Percentiles rank a stretch among this genome's conserved stretches.
Conservation (phyloP, 2,113 vertebrate species). For the Anas platyrhynchos region DNA sequence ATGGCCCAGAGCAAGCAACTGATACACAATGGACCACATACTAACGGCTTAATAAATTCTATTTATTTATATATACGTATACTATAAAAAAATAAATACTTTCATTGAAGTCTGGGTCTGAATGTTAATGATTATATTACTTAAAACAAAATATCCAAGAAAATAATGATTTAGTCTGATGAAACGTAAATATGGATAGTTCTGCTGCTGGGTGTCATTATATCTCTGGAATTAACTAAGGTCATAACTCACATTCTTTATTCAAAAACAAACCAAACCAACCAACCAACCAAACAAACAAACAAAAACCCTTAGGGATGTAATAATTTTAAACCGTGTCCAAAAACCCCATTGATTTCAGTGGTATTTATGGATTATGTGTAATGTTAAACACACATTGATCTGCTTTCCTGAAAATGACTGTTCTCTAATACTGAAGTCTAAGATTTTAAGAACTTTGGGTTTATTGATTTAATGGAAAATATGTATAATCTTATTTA, state of each 20-base stretch:
- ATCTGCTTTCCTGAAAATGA: not conserved
- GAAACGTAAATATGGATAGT: not conserved
- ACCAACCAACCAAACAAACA: no score
- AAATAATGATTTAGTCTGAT: not conserved
- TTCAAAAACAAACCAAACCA: not conserved
- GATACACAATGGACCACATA: not conserved
- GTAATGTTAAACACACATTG: not conserved
- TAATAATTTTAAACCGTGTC: not conserved
- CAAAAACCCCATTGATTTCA: not conserved
- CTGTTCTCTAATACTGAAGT: not conserved
- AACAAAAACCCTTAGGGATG: not conserved
- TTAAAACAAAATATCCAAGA: not conserved
- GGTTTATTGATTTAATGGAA: not conserved
- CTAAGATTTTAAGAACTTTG: slow-evolving; percentile 14
- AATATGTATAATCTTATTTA: not conserved
- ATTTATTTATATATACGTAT: not conserved
- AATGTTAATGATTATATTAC: not conserved
- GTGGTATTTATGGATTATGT: not conserved
- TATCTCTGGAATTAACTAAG: not conserved
- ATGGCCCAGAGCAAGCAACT: not conserved
- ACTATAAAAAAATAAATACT: not conserved
- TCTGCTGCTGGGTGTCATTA: not conserved
- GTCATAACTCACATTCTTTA: not conserved
- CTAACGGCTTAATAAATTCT: not conserved
- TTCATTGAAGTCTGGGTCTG: not conserved